Conservation (phyloP, 2,888 invertebrate genomes). For the Hedya salicella region DNA sequence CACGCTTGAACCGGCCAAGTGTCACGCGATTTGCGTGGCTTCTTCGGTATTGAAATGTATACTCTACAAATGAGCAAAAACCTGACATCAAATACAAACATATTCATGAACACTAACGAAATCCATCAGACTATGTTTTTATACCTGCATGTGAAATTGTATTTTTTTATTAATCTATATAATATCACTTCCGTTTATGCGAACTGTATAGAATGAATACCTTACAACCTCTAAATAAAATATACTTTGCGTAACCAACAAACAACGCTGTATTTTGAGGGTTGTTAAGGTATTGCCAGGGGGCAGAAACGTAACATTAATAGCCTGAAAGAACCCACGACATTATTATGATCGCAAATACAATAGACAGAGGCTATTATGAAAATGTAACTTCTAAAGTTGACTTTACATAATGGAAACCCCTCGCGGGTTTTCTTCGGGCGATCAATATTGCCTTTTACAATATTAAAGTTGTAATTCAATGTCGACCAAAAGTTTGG, state of each 20-base stretch:
- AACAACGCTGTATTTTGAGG: not conserved
- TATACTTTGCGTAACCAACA: not conserved
- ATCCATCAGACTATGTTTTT: too few species aligned
- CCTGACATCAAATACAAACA: too few species aligned
- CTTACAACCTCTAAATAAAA: not conserved
- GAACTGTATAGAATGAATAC: too few species aligned
- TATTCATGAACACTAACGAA: too few species aligned
- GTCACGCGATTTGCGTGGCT: too few species aligned
- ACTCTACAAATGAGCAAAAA: too few species aligned
- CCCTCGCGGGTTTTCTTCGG: constrained; percentile 14
- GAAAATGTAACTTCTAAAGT: constrained; percentile 33
- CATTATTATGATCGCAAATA: constrained; percentile 18
- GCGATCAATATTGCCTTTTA: constrained; percentile 31
- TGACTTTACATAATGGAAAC: constrained; percentile 31
- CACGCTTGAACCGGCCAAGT: too few species aligned
- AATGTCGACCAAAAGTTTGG: constrained; percentile 23
- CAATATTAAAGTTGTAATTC: constrained; percentile 32
- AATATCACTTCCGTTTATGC: too few species aligned
- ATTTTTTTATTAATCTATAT: too few species aligned
- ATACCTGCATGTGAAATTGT: too few species aligned
- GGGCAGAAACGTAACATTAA: constrained; percentile 4
- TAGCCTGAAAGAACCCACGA: constrained; percentile 1
- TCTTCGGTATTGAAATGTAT: too few species aligned
- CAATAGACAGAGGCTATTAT: constrained; percentile 25
- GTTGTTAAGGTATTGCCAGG: not conserved